Evolutionary conservation across 2,113 vertebrate genomes (phyloP).

Genomic region (Thamnaconus septentrionalis): DNA sequence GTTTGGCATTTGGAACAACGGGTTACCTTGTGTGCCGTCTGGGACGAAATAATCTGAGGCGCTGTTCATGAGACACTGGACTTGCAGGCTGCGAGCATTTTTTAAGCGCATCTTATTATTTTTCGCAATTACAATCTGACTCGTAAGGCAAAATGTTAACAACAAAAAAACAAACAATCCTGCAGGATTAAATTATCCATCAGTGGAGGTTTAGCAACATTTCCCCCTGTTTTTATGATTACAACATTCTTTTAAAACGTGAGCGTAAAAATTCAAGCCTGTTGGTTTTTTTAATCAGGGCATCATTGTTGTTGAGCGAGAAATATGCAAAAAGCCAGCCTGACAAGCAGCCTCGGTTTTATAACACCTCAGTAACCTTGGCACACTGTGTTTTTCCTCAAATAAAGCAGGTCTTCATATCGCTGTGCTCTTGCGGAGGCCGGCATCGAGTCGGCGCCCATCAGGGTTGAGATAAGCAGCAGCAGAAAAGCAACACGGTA

Average conservation of each 20-base stretch:
- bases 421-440: not conserved
- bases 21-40: not conserved
- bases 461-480: constrained; percentile 29
- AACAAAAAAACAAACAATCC: not conserved
- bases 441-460: constrained; percentile 8
- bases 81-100: not conserved
- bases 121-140: not conserved
- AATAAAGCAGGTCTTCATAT: constrained; percentile 12
- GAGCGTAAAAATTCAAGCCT: not conserved
- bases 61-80: constrained; percentile 5
- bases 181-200: not conserved
- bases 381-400: constrained; percentile 17
- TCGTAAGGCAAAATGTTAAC: too few relatives aligned
- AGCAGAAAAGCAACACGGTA: constrained; percentile 1
- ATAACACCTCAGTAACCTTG: constrained; percentile 17
- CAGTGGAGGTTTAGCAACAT: not conserved
- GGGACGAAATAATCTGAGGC: not conserved
- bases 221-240: too few relatives aligned
- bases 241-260: too few relatives aligned
- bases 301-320: not conserved
- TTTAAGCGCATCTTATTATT: constrained; percentile 5
- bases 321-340: not conserved
- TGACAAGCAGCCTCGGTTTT: constrained; percentile 7
- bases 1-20: constrained; percentile 1
- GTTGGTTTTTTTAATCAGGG: not conserved